These are phyloP conservation scores for Thumatha senex DNA, from an alignment of 2,888 invertebrate genomes.

Conservation along the genomic window DNA sequence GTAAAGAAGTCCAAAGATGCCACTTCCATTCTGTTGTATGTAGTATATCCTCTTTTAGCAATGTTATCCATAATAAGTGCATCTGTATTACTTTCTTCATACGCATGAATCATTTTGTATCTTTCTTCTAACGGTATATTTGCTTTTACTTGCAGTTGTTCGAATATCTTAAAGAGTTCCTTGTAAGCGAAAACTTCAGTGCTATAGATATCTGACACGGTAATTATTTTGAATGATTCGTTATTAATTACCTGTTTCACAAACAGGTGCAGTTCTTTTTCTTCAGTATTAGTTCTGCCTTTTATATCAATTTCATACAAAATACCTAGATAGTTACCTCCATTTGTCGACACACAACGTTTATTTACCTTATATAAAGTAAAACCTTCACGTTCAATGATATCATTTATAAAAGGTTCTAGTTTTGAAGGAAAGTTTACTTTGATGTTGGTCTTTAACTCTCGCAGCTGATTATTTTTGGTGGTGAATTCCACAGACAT, in stretches of 20 bases:
- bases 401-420: conserved; percentile 26
- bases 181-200: conserved; percentile 48
- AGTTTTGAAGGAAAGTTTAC: conserved; percentile 15
- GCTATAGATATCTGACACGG: conserved; percentile 37
- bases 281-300: conserved; percentile 45
- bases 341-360: too few species aligned
- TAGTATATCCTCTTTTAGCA: conserved; percentile 39
- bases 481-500: too few species aligned
- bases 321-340: conserved; percentile 52
- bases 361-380: too few species aligned
- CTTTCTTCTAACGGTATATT: conserved; percentile 43
- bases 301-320: conserved; percentile 49
- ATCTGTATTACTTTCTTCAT: too few species aligned
- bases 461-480: neutral
- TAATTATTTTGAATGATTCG: conserved; percentile 31
- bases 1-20: conserved; percentile 40
- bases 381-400: conserved; percentile 23
- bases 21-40: conserved; percentile 40
- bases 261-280: conserved; percentile 54
- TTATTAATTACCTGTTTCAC: conserved; percentile 42
- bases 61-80: conserved; percentile 54
- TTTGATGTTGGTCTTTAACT: neutral
- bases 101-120: too few species aligned
- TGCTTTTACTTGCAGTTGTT: conserved; percentile 42
- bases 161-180: conserved; percentile 41